Percentiles rank a stretch among this genome's conserved stretches.
Evolutionary conservation across 2,113 vertebrate genomes (phyloP).

Genomic region (Petaurus breviceps): DNA sequence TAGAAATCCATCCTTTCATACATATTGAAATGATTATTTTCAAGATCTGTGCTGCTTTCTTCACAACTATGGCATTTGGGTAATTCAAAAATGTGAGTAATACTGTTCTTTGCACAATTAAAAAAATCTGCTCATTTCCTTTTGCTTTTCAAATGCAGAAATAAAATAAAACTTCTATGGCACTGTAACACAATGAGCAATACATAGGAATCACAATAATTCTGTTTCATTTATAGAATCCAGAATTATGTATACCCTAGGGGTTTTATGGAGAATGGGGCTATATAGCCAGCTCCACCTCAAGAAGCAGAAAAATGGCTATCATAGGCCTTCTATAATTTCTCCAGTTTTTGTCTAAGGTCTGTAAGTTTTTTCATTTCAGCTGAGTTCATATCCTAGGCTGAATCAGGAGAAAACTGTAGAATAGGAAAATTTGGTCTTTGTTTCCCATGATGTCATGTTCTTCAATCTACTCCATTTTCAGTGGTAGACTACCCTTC

Average conservation of each 20-base stretch:
- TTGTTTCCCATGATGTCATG: too few relatives aligned
- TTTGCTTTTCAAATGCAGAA: not conserved
- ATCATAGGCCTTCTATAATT: too few relatives aligned
- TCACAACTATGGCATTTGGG: conserved; percentile 19
- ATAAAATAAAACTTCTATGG: not conserved
- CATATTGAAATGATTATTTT: conserved; percentile 37
- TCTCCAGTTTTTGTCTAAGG: too few relatives aligned
- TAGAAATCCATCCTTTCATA: conserved; percentile 2
- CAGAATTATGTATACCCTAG: too few relatives aligned
- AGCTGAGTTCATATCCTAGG: not conserved
- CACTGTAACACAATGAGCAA: not conserved
- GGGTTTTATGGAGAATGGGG: too few relatives aligned
- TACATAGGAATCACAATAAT: not conserved
- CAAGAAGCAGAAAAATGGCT: too few relatives aligned
- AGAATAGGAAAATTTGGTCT: too few relatives aligned
- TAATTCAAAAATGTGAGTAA: conserved; percentile 10
- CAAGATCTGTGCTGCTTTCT: conserved; percentile 40
- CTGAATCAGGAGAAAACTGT: not conserved
- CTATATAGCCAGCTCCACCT: too few relatives aligned
- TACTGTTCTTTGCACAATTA: conserved; percentile 25
- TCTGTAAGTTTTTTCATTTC: not conserved
- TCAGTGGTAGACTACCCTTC: too few relatives aligned
- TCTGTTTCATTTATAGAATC: not conserved
- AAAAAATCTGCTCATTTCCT: not conserved
- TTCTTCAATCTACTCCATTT: too few relatives aligned